Evolutionary conservation across 2,113 vertebrate species (phyloP).

Genomic region (Hylia prasina): DNA sequence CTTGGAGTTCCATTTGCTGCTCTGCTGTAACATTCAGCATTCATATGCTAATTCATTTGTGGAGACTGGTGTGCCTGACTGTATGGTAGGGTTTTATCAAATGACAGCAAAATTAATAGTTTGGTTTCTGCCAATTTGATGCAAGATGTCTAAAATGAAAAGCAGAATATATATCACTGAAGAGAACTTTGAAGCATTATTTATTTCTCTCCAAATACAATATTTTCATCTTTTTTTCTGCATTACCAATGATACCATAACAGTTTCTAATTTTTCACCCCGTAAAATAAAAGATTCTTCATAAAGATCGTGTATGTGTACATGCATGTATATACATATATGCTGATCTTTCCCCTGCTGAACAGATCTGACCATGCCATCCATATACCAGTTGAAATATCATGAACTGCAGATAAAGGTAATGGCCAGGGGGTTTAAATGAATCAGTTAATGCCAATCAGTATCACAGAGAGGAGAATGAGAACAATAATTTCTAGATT

Average conservation of each 20-base stretch:
- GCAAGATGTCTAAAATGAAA: background rate
- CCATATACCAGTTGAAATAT: background rate
- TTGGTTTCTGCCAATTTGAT: constrained; percentile 5
- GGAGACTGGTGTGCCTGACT: background rate
- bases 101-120: constrained; percentile 36
- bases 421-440: background rate
- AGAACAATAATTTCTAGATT: background rate
- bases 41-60: constrained; percentile 8
- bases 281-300: background rate
- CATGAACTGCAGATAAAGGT: background rate
- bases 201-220: background rate
- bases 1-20: background rate
- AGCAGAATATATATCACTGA: background rate
- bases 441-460: background rate
- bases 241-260: background rate
- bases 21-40: background rate
- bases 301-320: background rate
- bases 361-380: background rate
- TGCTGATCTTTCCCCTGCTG: background rate
- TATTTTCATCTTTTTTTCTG: background rate
- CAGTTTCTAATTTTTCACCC: background rate
- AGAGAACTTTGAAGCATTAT: background rate
- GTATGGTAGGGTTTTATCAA: background rate
- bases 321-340: background rate
- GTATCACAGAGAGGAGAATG: background rate